A percentile compares a stretch with the other conserved stretches of the same genome.
Conservation (phyloP, 2,797 vertebrate species). For the Notolepis coatsorum region DNA sequence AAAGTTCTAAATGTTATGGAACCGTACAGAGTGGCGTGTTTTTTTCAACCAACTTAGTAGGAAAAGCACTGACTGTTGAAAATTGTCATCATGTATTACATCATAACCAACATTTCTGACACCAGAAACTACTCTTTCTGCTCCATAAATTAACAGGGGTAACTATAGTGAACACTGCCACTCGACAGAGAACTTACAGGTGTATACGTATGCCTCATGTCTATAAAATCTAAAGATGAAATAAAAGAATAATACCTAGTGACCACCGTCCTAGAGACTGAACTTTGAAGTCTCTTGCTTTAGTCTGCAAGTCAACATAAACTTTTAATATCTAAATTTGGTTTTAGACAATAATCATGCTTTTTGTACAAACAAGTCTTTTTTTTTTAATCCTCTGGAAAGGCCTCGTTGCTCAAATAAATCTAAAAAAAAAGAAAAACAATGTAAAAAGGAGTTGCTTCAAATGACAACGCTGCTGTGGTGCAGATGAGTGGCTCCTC, state of each 20-base stretch:
- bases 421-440: slow-evolving; percentile 38
- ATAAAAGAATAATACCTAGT: too few relatives aligned
- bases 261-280: slow-evolving; percentile 6
- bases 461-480: slow-evolving; percentile 1
- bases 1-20: not conserved
- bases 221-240: slow-evolving; percentile 45
- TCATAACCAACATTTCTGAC: too few relatives aligned
- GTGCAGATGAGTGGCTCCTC: slow-evolving; percentile 12
- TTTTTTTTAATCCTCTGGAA: slow-evolving; percentile 50
- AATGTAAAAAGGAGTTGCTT: slow-evolving; percentile 30
- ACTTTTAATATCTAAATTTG: slow-evolving; percentile 16
- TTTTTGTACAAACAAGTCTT: slow-evolving; percentile 44
- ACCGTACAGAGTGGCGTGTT: too few relatives aligned
- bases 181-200: too few relatives aligned
- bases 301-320: slow-evolving; percentile 18
- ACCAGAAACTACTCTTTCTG: too few relatives aligned
- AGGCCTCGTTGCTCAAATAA: slow-evolving; percentile 43
- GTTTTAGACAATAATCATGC: slow-evolving; percentile 23
- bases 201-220: too few relatives aligned
- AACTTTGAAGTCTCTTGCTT: not conserved
- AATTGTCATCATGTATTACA: too few relatives aligned
- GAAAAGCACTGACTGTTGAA: too few relatives aligned
- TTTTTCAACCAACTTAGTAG: too few relatives aligned
- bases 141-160: too few relatives aligned
- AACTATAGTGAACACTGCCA: too few relatives aligned